phyloP scores from a whole-genome alignment of 2,113 vertebrate genomes.

The Myodes glareolus region DNA sequence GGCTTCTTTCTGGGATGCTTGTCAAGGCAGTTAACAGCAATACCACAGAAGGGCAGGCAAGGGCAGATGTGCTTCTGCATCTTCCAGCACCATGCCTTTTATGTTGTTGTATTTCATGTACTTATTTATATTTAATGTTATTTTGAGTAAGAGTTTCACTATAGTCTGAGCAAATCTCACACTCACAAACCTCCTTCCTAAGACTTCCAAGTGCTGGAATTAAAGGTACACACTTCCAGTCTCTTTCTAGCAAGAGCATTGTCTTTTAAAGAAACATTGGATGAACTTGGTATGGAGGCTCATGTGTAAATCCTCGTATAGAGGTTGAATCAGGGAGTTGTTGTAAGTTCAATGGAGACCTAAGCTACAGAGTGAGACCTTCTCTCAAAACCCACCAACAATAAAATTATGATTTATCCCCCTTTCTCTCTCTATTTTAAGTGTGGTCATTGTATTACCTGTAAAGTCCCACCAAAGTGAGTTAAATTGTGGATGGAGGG shows the following conservation, averaged over 20 bases:
- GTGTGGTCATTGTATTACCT: neutral
- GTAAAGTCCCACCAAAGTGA: neutral
- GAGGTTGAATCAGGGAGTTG: neutral
- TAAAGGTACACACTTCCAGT: neutral
- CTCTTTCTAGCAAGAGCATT: neutral
- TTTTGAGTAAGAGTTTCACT: neutral
- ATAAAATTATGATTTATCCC: neutral
- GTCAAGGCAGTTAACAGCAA: neutral
- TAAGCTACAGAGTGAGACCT: neutral
- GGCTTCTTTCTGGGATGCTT: neutral
- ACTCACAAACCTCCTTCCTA: neutral
- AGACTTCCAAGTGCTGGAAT: neutral
- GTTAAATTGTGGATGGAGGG: neutral
- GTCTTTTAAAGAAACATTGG: neutral
- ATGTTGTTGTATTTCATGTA: neutral
- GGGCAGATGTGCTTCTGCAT: neutral
- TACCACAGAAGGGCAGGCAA: fast-evolving
- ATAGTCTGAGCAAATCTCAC: neutral
- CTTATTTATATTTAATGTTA: neutral
- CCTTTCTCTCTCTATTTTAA: neutral
- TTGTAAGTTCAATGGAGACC: neutral
- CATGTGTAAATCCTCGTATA: neutral
- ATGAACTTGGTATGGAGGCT: neutral
- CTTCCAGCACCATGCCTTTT: neutral
- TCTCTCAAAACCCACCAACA: neutral